Conservation (phyloP, 1,140 invertebrate species). For the Drosophila kohkoa region DNA sequence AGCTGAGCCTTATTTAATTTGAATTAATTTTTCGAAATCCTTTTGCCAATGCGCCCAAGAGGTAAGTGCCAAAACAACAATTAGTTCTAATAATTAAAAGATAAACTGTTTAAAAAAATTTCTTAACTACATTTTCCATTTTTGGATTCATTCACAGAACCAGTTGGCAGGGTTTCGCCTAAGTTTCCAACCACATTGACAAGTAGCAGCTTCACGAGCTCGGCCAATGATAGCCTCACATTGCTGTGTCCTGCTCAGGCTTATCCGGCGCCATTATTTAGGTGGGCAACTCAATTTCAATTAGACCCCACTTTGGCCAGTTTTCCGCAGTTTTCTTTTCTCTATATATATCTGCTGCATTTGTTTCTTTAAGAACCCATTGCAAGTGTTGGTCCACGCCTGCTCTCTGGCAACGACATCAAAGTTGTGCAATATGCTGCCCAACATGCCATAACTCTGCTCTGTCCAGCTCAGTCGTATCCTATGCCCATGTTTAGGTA, state of each 20-base stretch:
- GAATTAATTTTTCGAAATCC: not conserved
- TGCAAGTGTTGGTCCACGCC: slow-evolving; percentile 89
- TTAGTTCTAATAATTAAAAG: slow-evolving; percentile 15
- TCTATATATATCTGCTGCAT: not conserved
- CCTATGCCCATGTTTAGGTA: slow-evolving; percentile 88
- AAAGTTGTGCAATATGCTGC: slow-evolving; percentile 87
- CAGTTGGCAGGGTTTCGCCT: slow-evolving; percentile 85
- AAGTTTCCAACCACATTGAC: slow-evolving; percentile 88
- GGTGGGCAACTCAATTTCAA: slow-evolving; percentile 86
- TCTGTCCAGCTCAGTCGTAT: slow-evolving; percentile 91
- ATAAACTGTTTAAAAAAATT: slow-evolving; percentile 17
- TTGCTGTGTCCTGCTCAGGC: slow-evolving; percentile 90
- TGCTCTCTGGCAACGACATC: slow-evolving; percentile 79
- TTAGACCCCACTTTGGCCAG: slow-evolving; percentile 68
- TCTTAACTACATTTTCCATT: slow-evolving; percentile 40
- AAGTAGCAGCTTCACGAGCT: slow-evolving; percentile 87
- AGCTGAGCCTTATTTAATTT: slow-evolving; percentile 17
- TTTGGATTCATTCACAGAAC: slow-evolving; percentile 75
- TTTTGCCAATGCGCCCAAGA: slow-evolving; percentile 39
- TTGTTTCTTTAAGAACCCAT: slow-evolving; percentile 76
- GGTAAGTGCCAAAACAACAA: slow-evolving; percentile 51
- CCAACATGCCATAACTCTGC: slow-evolving; percentile 86
- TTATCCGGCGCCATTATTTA: slow-evolving; percentile 90
- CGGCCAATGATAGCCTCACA: slow-evolving; percentile 86
- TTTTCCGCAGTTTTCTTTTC: slow-evolving; percentile 25